Base-by-base conservation (phyloP, 2,888 invertebrate species). In the Heliconius erato region DNA sequence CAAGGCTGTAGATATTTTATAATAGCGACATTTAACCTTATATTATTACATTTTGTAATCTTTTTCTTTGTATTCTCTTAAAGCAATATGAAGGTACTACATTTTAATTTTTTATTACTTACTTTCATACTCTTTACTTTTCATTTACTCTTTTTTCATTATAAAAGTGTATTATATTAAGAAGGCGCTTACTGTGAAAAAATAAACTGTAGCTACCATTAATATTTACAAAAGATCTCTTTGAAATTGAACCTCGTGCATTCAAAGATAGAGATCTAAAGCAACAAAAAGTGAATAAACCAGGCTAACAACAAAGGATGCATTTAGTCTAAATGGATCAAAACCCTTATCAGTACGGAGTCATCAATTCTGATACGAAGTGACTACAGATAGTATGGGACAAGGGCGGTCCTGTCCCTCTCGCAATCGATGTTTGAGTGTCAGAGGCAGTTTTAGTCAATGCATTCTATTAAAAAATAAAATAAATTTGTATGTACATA, bases 281-380 rank as follows among this genome's bases (percentile, higher is more conserved):
- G 44, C 84, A 65, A 82, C 80, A 82, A 82, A 82, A 84, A 84
- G 77, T 80, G 63, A 65, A 78, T 74, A 71, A 79, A 80, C 65
- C 79, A 82, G 81, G 69, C 81, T 82, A 81, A 84, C 81, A 81
- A 84, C 84, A 85, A 84, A 82, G 82, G 81, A 82, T 85, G 82
- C 84, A 84, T 85, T 85, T 85, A 84, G 85, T 82, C 74, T 82
- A 85, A 85, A 85, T 85, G 82, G 82, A 82, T 85, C 84, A 83
- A 83, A 83, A 83, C 35, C 65, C 83, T 83, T 82, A 79, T 82
- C 89, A 86, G 78, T 82, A 84, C 87, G 85, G 86, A 83, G 87
- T 88, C 87, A 91, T 90, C 89, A 88, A 88, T 88, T 89, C 79
- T 85, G 86, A 88, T 88, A 87, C 86, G 85, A 87, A 87, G 85